These are phyloP conservation scores for Triplophysa bombifrons DNA, from an alignment of 2,797 vertebrate genomes.

Conservation along the genomic window DNA sequence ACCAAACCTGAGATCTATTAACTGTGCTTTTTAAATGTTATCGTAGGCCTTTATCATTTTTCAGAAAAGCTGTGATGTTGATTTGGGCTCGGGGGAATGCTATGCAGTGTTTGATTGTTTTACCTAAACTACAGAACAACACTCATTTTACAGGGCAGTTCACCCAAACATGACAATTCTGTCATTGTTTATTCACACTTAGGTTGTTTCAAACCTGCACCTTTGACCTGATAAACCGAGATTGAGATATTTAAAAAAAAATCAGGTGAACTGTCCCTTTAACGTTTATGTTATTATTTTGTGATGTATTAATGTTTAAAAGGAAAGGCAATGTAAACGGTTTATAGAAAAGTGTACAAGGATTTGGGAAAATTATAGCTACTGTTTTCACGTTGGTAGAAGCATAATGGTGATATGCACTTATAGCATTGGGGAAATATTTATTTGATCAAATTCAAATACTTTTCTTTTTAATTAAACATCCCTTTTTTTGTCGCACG, in stretches of 20 bases:
- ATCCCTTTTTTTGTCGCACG: no score
- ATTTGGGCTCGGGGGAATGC: background rate
- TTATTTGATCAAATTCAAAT: background rate
- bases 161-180: no score
- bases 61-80: background rate
- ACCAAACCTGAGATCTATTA: conserved; percentile 70
- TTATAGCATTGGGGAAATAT: background rate
- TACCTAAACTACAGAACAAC: background rate
- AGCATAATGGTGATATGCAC: background rate
- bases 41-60: background rate
- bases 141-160: background rate
- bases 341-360: background rate
- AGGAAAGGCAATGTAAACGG: background rate
- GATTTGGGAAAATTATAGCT: background rate
- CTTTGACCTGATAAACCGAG: no score
- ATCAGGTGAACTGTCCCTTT: no score
- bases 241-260: no score
- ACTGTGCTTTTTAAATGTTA: conserved; percentile 38
- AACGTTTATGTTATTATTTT: background rate
- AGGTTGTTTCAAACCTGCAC: no score
- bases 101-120: background rate
- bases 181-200: no score
- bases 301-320: background rate
- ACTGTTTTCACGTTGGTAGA: background rate
- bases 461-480: no score